A percentile compares a stretch with the other conserved stretches of the same genome.
Conservation (phyloP, 2,888 invertebrate genomes). For the Platerodrilus igneus region DNA sequence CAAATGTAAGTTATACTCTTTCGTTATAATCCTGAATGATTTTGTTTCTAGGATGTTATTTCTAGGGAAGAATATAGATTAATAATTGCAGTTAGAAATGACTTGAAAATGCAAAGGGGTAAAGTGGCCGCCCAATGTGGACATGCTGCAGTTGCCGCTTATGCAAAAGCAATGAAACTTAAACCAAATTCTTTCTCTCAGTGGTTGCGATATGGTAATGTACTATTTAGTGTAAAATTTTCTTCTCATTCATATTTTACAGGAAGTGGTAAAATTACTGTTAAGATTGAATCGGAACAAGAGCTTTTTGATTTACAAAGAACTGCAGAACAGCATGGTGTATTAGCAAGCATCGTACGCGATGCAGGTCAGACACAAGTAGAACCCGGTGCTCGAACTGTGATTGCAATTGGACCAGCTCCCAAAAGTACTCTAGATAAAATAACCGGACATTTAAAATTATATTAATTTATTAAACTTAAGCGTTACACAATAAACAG, state of each 20-base stretch:
- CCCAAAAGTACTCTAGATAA: conserved; percentile 69
- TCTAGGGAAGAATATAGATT: conserved; percentile 65
- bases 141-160: conserved; percentile 90
- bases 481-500: too few relatives aligned
- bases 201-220: conserved; percentile 49
- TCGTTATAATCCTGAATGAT: background rate
- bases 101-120: conserved; percentile 92
- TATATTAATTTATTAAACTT: conserved; percentile 68
- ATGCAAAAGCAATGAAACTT: conserved; percentile 61
- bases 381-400: conserved; percentile 81
- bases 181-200: conserved; percentile 58
- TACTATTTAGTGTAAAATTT: background rate
- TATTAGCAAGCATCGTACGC: conserved; percentile 70
- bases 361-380: conserved; percentile 96
- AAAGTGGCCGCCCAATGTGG: conserved; percentile 92
- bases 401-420: conserved; percentile 90
- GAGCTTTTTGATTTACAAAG: conserved; percentile 65
- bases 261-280: conserved; percentile 83
- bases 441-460: conserved; percentile 83
- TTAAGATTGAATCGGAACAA: conserved; percentile 73
- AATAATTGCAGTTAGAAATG: conserved; percentile 81
- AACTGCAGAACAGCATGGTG: conserved; percentile 63
- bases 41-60: conserved; percentile 38
- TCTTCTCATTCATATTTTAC: conserved; percentile 5
- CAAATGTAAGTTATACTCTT: too few relatives aligned